phyloP scores from a whole-genome alignment of 2,797 vertebrate genomes.

The Brachyrhaphis roseni region DNA sequence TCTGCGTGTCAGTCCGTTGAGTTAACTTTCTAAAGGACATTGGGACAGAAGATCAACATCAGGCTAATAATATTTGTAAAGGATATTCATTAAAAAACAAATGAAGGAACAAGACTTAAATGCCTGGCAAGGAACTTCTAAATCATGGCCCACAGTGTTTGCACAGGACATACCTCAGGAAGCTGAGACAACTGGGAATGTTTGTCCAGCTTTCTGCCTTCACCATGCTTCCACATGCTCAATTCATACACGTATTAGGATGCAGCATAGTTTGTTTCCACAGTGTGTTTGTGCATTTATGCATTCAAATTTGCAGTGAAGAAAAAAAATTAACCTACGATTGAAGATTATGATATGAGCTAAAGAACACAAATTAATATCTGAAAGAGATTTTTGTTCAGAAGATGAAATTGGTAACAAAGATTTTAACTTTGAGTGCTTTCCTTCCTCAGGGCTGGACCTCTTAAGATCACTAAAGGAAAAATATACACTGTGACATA shows the following conservation, averaged over 20 bases:
- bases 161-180: constrained; percentile 86
- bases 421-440: neutral
- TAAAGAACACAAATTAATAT: neutral
- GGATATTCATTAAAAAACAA: constrained; percentile 76
- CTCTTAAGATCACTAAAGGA: neutral
- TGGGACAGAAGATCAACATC: constrained; percentile 62
- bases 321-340: neutral
- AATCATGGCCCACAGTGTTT: constrained; percentile 81
- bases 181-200: constrained; percentile 85
- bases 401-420: neutral
- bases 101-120: constrained; percentile 66
- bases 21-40: constrained; percentile 39
- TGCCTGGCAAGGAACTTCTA: constrained; percentile 76
- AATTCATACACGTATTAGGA: constrained; percentile 32
- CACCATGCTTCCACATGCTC: constrained; percentile 61
- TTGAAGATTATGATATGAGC: neutral
- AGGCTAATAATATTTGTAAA: constrained; percentile 73
- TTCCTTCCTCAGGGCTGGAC: neutral
- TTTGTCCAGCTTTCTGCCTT: constrained; percentile 82
- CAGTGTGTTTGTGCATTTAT: constrained; percentile 24
- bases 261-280: constrained; percentile 28
- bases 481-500: neutral
- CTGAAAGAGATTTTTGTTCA: neutral
- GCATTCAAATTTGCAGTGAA: neutral
- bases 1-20: constrained; percentile 18